Conservation (phyloP, 2,113 vertebrate species). For the Sisor rabdophorus region DNA sequence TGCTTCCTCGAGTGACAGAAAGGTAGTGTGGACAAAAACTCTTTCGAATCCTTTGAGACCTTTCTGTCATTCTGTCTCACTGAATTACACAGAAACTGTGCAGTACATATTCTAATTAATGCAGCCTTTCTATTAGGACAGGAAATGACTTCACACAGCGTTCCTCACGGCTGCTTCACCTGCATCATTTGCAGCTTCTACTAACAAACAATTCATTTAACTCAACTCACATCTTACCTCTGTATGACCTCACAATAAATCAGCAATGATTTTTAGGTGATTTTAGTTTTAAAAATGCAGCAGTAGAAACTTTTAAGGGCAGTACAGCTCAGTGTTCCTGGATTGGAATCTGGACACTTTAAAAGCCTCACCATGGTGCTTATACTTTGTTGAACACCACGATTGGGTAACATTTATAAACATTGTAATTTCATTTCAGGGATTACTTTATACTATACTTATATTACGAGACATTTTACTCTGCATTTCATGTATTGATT, state of each 20-base stretch:
- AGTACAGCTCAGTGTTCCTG: background rate
- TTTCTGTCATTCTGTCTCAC: background rate
- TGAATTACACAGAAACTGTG: background rate
- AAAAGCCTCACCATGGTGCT: background rate
- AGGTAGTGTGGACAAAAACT: background rate
- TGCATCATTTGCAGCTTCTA: constrained; percentile 2
- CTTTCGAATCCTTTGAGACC: background rate
- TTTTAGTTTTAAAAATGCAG: background rate
- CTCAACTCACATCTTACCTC: background rate
- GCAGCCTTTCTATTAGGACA: background rate
- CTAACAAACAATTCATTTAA: constrained; percentile 20
- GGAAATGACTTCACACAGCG: constrained; percentile 10
- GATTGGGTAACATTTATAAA: constrained; percentile 2
- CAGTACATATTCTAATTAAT: constrained; percentile 28
- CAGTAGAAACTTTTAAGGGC: background rate
- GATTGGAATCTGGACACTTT: background rate
- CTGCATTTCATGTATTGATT: background rate
- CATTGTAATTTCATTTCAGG: background rate
- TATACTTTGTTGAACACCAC: background rate
- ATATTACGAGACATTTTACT: background rate
- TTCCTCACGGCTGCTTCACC: constrained; percentile 16
- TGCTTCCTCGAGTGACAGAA: constrained; percentile 6
- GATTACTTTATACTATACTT: background rate
- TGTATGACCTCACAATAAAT: constrained; percentile 1
- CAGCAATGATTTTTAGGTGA: background rate